Base-by-base conservation (phyloP, 1,140 invertebrate genomes). In the Macrobrachium rosenbergii region DNA sequence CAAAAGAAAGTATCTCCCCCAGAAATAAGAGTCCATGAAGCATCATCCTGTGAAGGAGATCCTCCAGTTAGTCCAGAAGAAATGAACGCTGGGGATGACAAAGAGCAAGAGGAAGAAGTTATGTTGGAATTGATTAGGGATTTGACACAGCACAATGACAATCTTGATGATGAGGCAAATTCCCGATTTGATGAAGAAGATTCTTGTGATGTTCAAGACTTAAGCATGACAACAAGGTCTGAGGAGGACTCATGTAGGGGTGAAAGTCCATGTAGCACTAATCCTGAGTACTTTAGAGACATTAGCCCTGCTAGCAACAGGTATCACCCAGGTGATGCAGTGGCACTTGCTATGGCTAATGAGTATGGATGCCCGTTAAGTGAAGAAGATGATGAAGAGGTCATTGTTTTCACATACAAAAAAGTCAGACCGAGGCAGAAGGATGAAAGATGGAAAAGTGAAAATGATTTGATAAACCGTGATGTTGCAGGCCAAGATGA, bases 361-460 rank as follows among this genome's bases (percentile, higher is more conserved):
- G 83, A 85, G 37, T 52, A n/a, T n/a, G 83, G 83, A 2, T 23
- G 37, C 8, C 77, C 83, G 11, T 85, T 85, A 43, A 85, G 83
- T 59, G 83, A 85, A 10, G 83, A 85, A 17, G 83, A 85, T 16
- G 83, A 85, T 8, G 79, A 82, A 43, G 83, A 85, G 16, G 83
- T 78, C 14, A n/a, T 78, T 6, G 83, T 85, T 14, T 52, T 78
- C 14, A 85, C 59, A 11, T 85, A 85, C 45, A 85, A 23, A 37
- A 78, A 58, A 78, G 28, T 45, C 21, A 62, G 82, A 2, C 64
- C 69, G 16, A 63, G 75, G 11, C 77, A 69, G 62, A 58, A 59
- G 58, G 63, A 59, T 58, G 43, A 7, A 77, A 37, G 28, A 58
- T 37, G 19, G 23, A 63, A 52, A 52, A 52, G 52, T 52, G 52